Evolutionary conservation across 2,113 vertebrate genomes (phyloP), one percentile per base, ranked within the genome.

Genomic region (Notarius lentiginosus): DNA sequence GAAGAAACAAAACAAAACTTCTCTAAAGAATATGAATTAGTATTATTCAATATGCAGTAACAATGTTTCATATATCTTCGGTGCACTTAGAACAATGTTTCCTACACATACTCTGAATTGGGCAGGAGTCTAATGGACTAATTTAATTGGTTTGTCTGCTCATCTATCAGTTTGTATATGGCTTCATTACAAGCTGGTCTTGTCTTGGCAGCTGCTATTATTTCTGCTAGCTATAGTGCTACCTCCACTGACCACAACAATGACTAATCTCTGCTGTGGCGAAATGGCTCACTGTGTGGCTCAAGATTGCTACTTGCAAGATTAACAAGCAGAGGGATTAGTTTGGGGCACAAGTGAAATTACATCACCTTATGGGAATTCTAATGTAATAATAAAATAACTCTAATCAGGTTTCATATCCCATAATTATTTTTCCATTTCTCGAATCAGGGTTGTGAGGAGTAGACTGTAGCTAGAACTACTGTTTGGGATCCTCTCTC

Each of bases 91-190:
- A 84, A 73, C 51, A 34, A 10, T 66, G 63, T 63, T 34, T 53
- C 4, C 66, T 73, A 27, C 20, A 56, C n/a, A 81, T 84, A 61
- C 17, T 83, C n/a, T 89, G 85, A 66, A 77, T 63, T 34, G 22
- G 66, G 27, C 81, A 49, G 47, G n/a, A 53, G 66, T 75, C 79
- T 66, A 80, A 85, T 86, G 56, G 70, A 87, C 82, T 82, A 87
- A 86, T 70, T 65, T 84, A 80, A 83, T 87, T 87, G 55, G n/a
- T 75, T 70, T 55, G 20, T 49, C 51, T 68, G 22, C 76, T 87
- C 75, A 89, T 90, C 86, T 63, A 88, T 89, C 88, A 83, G 65
- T 77, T n/a, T 83, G 5, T 53, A 89, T 83, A 49, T 68, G 53
- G 83, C 63, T 87, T 87, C 65, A 88, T 90, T 90, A 82, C 11